Conservation (phyloP, 2,797 vertebrate species). For the Scyliorhinus canicula region DNA sequence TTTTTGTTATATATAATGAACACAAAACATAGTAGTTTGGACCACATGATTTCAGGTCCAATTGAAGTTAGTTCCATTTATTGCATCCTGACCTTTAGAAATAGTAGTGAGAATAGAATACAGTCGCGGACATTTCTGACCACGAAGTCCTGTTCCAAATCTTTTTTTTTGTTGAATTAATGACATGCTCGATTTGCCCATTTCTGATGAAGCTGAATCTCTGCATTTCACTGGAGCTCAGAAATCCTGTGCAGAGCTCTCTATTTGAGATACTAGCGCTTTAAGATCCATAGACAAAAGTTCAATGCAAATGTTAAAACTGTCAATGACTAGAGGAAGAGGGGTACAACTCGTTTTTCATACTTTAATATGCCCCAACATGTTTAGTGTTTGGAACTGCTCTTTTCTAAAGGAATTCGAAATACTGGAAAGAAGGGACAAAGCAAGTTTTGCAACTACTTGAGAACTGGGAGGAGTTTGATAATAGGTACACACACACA, state of each 20-base stretch:
- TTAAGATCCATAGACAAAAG: neutral
- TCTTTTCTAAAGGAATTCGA: neutral
- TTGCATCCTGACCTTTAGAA: neutral
- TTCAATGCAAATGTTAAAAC: no score
- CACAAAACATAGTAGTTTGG: neutral
- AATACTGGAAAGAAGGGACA: neutral
- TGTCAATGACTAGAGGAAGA: neutral
- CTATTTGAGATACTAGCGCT: neutral
- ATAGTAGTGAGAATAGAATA: neutral
- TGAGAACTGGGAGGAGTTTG: constrained; percentile 28
- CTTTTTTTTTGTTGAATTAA: neutral
- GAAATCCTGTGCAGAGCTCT: neutral
- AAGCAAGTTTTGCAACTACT: neutral
- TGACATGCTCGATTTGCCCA: neutral
- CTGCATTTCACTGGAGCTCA: neutral
- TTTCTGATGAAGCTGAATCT: neutral
- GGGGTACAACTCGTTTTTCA: neutral
- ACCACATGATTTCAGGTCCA: neutral
- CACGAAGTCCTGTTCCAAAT: neutral
- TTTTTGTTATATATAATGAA: neutral
- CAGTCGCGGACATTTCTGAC: neutral
- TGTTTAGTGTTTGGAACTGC: constrained; percentile 2
- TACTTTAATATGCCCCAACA: neutral
- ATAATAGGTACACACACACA: constrained; percentile 35
- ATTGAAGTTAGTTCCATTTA: neutral